Base-by-base conservation (phyloP, 2,888 invertebrate species). In the Tetramorium bicarinatum region DNA sequence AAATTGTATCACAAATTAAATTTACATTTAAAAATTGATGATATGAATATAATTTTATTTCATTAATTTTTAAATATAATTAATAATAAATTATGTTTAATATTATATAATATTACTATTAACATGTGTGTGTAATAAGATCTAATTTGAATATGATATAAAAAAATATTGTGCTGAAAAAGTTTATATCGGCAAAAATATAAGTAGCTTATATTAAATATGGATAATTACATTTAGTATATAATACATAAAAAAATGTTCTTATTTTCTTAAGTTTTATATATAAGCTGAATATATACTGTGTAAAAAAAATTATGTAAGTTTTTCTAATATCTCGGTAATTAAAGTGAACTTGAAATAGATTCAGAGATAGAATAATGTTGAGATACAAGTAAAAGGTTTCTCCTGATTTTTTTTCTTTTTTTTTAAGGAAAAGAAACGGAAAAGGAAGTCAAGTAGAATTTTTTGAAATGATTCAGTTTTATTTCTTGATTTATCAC, bases 11-110 rank as follows among this genome's bases (percentile, higher is more conserved):
- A 13, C 4, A 21, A 41, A 41, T 64, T 13, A 41, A 64, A 21
- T 64, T 64, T 41, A 41, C 41, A 64, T 64, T 64, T 64, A 1
- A 64, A 64, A 64, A 21, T 64, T 64, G 6, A 64, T 64, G 13
- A 1, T 41, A 62, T 38, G 8, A n/a, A 18, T 9, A n/a, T 62
- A 64, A 64, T 0, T 64, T 38, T 29, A 34, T 59, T 62, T 41
- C 21, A 41, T 64, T 64, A 21, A 41, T 64, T 64, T 64, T 41
- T 15, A 64, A 41, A 41, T 21, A 64, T 64, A 41, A 41, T 64
- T 13, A 21, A 21, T 13, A 41, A 7, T 41, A 64, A 21, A 41
- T 41, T 41, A 41, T 64, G 2, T 62, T 62, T 41, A n/a, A 61
- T 61, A 61, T 9, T 61, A n/a, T 61, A 34, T 9, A 29, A 29